phyloP scores from a whole-genome alignment of 2,797 vertebrate species.

The Mycteria americana region DNA sequence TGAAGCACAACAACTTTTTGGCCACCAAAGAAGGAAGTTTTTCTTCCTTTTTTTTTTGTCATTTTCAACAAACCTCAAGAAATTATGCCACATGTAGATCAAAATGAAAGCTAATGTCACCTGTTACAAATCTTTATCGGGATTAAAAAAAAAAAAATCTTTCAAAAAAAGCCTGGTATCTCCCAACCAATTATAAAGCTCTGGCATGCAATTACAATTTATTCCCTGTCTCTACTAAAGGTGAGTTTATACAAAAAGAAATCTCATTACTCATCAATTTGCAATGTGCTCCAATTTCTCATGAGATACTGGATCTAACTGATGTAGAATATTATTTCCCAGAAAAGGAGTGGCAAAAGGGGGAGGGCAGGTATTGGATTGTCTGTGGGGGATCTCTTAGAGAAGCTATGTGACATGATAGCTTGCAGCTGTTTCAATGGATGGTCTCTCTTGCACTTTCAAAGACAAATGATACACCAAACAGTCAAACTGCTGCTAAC shows the following conservation, averaged over 20 bases:
- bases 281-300: neutral
- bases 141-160: neutral
- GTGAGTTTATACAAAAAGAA: neutral
- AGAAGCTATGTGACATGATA: neutral
- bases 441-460: neutral
- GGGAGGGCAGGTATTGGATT: neutral
- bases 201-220: neutral
- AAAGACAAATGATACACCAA: neutral
- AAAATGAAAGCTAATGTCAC: neutral
- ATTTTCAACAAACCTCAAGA: neutral
- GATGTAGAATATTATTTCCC: neutral
- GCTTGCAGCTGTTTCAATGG: conserved; percentile 47
- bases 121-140: neutral
- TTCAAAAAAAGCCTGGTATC: neutral
- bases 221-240: neutral
- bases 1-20: neutral
- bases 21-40: neutral
- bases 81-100: neutral
- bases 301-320: neutral
- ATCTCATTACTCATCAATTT: neutral
- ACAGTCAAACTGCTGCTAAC: neutral
- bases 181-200: neutral
- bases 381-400: neutral
- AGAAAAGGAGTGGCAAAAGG: neutral
- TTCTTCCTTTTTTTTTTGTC: neutral